A percentile compares a stretch with the other conserved stretches of the same genome.
Evolutionary conservation across 2,888 invertebrate species (phyloP).

Genomic region (Liodrosophila aerea): DNA sequence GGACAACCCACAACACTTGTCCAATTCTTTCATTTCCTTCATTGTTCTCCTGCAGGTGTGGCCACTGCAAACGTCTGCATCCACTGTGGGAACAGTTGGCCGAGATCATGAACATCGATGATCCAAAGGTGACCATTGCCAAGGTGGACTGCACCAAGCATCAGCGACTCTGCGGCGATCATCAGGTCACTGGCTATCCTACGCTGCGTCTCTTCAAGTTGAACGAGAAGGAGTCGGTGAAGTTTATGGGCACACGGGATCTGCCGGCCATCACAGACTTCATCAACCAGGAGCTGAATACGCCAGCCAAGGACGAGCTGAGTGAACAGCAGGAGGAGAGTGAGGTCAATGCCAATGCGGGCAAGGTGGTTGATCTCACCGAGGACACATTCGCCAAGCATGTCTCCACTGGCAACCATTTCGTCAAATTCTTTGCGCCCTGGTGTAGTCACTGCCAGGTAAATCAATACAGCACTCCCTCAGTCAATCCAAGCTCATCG

Average conservation of each 20-base stretch:
- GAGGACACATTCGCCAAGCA: conserved; percentile 90
- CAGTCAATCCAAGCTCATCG: too few species aligned
- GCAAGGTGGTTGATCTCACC: conserved; percentile 86
- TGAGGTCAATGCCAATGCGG: conserved; percentile 49
- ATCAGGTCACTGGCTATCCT: conserved; percentile 91
- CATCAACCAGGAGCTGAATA: conserved; percentile 87
- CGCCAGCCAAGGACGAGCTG: conserved; percentile 49
- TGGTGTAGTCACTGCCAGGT: conserved; percentile 96
- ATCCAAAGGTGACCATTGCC: conserved; percentile 87
- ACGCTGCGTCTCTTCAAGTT: conserved; percentile 91
- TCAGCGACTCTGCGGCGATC: conserved; percentile 88
- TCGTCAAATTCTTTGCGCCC: conserved; percentile 95
- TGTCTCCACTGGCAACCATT: conserved; percentile 89
- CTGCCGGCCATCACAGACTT: conserved; percentile 89
- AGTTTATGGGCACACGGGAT: conserved; percentile 91
- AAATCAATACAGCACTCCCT: not conserved
- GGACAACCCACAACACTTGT: too few species aligned
- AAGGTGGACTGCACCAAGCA: conserved; percentile 93
- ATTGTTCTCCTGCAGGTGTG: conserved; percentile 86
- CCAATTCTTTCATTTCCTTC: too few species aligned
- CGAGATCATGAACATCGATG: conserved; percentile 86
- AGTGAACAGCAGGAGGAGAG: conserved; percentile 10
- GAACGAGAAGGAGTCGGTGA: conserved; percentile 86
- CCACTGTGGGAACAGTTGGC: conserved; percentile 93
- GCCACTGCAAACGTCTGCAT: conserved; percentile 91